A percentile compares a stretch with the other conserved stretches of the same genome.
These are phyloP conservation scores for Drosophila trapezifrons DNA, from an alignment of 1,140 invertebrate species.

Conservation along the genomic window DNA sequence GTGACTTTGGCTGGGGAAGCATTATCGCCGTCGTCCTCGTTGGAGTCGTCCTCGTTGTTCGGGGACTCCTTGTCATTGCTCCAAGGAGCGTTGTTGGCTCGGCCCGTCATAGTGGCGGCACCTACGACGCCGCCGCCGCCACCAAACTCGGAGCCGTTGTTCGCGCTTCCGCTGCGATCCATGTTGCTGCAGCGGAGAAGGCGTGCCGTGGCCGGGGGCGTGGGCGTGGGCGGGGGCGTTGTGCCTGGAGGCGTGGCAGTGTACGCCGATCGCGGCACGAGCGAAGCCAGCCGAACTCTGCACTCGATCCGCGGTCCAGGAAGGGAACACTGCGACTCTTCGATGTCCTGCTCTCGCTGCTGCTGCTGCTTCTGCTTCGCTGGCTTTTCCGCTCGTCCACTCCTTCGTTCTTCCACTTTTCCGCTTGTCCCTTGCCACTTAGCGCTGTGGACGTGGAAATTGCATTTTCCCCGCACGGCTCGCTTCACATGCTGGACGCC, in stretches of 20 bases:
- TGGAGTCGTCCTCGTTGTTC: constrained; percentile 76
- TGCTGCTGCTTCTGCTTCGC: not conserved
- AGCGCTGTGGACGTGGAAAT: constrained; percentile 47
- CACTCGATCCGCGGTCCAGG: constrained; percentile 15
- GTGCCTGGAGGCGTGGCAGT: constrained; percentile 50
- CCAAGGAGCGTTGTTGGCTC: constrained; percentile 63
- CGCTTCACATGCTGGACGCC: constrained; percentile 59
- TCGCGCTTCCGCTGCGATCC: constrained; percentile 71
- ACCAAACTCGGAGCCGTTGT: constrained; percentile 71
- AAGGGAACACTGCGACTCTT: constrained; percentile 2
- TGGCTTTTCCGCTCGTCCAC: not conserved
- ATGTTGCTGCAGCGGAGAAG: constrained; percentile 35
- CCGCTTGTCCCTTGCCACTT: constrained; percentile 27
- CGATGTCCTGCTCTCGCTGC: not conserved
- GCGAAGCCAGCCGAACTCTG: constrained; percentile 60
- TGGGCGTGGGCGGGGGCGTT: constrained; percentile 27
- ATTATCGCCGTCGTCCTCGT: constrained; percentile 76
- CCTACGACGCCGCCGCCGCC: constrained; percentile 28
- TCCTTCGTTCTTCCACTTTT: not conserved
- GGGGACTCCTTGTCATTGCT: constrained; percentile 78
- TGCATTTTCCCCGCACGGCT: constrained; percentile 50
- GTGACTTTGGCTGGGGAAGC: constrained; percentile 79
- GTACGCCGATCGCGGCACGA: constrained; percentile 75
- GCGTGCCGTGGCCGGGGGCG: constrained; percentile 24
- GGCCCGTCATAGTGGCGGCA: constrained; percentile 16